Conservation (phyloP, 2,888 invertebrate genomes). For the Platycnemis pennipes region DNA sequence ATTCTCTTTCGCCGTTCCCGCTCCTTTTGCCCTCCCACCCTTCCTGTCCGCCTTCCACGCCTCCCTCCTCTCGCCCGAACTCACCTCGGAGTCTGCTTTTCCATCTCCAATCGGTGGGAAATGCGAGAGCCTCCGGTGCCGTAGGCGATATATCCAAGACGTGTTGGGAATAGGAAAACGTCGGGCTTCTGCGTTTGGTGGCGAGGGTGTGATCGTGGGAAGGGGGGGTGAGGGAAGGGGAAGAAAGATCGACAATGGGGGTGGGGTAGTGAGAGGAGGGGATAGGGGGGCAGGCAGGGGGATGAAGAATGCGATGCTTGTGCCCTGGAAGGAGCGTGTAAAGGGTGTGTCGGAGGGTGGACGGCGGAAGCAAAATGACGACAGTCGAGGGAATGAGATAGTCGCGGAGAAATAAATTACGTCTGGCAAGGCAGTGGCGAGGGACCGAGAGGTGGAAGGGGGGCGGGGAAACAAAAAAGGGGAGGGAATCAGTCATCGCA, state of each 20-base stretch:
- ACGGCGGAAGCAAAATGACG: slow-evolving; percentile 27
- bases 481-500: neutral
- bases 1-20: neutral
- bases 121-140: slow-evolving; percentile 44
- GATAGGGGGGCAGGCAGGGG: neutral
- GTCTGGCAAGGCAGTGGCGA: neutral
- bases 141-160: slow-evolving; percentile 55
- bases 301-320: slow-evolving; percentile 35
- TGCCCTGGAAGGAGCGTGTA: neutral
- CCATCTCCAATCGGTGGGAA: slow-evolving; percentile 35
- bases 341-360: slow-evolving; percentile 25
- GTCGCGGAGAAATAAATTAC: slow-evolving; percentile 28
- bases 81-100: neutral
- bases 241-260: no score
- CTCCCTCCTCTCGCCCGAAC: neutral
- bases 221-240: neutral
- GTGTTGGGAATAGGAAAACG: slow-evolving; percentile 41
- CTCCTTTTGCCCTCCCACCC: neutral
- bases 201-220: neutral
- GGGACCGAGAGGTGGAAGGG: neutral
- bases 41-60: neutral
- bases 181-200: neutral
- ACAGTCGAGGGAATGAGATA: slow-evolving; percentile 39
- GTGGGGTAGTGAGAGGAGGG: neutral
- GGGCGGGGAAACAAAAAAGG: neutral